Evolutionary conservation across 37 sponge, comb jelly and placozoan species (phyloP).

Genomic region (Oopsacas minuta): DNA sequence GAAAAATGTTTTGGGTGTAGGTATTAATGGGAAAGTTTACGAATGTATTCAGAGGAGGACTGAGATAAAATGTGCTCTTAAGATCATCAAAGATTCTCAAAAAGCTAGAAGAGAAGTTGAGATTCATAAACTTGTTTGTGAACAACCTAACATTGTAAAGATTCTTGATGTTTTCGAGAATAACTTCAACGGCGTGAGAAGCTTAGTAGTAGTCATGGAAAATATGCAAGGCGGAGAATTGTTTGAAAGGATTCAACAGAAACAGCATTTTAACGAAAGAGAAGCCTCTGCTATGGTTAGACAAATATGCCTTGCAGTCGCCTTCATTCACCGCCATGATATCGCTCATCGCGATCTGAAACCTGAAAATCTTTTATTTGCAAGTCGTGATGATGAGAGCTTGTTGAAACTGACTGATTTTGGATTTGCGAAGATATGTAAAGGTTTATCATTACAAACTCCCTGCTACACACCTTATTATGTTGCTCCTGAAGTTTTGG

Average conservation of each 20-base stretch:
- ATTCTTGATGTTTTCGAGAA: conserved; percentile 89
- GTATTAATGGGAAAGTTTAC: conserved; percentile 90
- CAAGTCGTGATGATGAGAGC: conserved; percentile 23
- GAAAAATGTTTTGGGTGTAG: conserved; percentile 66
- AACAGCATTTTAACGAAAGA: conserved; percentile 85
- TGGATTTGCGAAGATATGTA: conserved; percentile 90
- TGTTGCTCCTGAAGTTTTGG: conserved; percentile 91
- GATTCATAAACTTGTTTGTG: conserved; percentile 70
- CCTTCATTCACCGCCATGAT: conserved; percentile 62
- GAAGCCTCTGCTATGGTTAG: conserved; percentile 74
- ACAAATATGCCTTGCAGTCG: conserved; percentile 65
- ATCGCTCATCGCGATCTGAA: conserved; percentile 91
- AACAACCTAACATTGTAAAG: conserved; percentile 80
- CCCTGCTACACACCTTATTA: conserved; percentile 15
- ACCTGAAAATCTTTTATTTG: conserved; percentile 79
- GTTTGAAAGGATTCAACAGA: conserved; percentile 83
- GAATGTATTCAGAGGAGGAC: conserved; percentile 61
- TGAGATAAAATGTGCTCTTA: conserved; percentile 61
- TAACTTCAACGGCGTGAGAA: conserved; percentile 57
- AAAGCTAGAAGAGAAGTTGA: conserved; percentile 89
- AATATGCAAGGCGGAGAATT: conserved; percentile 98
- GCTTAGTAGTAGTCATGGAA: conserved; percentile 93
- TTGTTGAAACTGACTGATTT: conserved; percentile 86
- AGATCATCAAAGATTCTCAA: conserved; percentile 64
- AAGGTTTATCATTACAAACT: conserved; percentile 23